Percentiles rank a stretch among this genome's conserved stretches.
phyloP scores from a whole-genome alignment of 2,113 vertebrate genomes.

The Puntigrus tetrazona region DNA sequence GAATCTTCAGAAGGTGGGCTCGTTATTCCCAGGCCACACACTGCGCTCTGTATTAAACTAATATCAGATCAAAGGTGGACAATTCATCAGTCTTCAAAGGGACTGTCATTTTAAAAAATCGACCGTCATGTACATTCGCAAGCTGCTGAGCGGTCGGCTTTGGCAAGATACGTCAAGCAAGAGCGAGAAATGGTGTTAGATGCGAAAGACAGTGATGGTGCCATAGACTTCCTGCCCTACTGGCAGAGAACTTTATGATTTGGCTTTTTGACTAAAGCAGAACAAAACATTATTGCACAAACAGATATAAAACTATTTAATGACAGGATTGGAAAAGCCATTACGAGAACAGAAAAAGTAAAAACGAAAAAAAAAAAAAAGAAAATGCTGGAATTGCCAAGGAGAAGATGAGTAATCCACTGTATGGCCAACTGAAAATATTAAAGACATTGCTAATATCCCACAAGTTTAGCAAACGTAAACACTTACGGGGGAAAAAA shows the following conservation, averaged over 20 bases:
- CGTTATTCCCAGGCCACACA: conserved; percentile 16
- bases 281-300: conserved; percentile 62
- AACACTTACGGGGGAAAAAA: conserved; percentile 13
- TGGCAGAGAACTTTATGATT: conserved; percentile 46
- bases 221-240: conserved; percentile 36
- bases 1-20: not conserved
- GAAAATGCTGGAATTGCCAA: conserved; percentile 32
- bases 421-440: conserved; percentile 41
- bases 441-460: conserved; percentile 48
- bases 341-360: conserved; percentile 44
- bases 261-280: conserved; percentile 42
- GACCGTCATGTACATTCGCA: conserved; percentile 35
- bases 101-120: conserved; percentile 14
- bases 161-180: conserved; percentile 32
- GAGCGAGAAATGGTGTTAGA: conserved; percentile 18
- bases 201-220: conserved; percentile 51
- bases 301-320: conserved; percentile 61
- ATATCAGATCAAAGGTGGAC: conserved; percentile 18
- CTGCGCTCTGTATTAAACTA: conserved; percentile 2
- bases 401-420: conserved; percentile 49
- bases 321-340: conserved; percentile 57
- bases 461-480: conserved; percentile 43
- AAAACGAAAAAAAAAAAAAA: not conserved
- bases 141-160: conserved; percentile 34
- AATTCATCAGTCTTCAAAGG: conserved; percentile 24